Conservation (phyloP, 1,140 invertebrate species). For the Penaeus indicus region DNA sequence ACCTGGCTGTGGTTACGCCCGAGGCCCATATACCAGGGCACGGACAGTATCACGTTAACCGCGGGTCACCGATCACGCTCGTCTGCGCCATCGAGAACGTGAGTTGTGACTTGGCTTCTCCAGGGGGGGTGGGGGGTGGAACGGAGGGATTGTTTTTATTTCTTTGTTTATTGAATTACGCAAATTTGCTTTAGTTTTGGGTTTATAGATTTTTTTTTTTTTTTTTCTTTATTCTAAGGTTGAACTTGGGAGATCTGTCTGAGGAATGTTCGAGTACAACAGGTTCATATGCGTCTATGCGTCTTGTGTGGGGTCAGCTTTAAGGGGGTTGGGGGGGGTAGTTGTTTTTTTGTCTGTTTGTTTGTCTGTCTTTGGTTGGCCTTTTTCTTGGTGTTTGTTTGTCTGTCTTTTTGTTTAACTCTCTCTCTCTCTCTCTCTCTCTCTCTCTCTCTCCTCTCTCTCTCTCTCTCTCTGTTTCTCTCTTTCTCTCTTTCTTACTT, state of each 20-base stretch:
- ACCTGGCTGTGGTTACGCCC: conserved; percentile 87
- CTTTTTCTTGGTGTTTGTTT: too few species aligned
- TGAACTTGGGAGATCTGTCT: not conserved
- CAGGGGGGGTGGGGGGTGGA: too few species aligned
- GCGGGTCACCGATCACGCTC: conserved; percentile 89
- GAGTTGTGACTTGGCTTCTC: not conserved
- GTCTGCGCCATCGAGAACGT: conserved; percentile 86
- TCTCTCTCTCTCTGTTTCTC: too few species aligned
- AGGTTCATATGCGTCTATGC: not conserved
- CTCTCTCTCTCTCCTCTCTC: too few species aligned
- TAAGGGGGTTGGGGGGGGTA: too few species aligned
- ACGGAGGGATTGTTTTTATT: too few species aligned
- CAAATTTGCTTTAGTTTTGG: too few species aligned
- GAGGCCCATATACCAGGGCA: conserved; percentile 87
- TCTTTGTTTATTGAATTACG: conserved; percentile 63
- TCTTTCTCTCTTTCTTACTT: too few species aligned
- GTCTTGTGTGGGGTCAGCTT: not conserved
- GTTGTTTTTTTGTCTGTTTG: not conserved
- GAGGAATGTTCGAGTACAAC: not conserved
- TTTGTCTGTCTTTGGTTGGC: not conserved
- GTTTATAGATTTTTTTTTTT: too few species aligned
- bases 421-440: too few species aligned
- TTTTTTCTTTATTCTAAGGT: too few species aligned
- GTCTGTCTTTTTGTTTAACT: too few species aligned
- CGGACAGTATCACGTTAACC: conserved; percentile 89